phyloP scores from a whole-genome alignment of 2,797 vertebrate species.

The Phoebastria nigripes region DNA sequence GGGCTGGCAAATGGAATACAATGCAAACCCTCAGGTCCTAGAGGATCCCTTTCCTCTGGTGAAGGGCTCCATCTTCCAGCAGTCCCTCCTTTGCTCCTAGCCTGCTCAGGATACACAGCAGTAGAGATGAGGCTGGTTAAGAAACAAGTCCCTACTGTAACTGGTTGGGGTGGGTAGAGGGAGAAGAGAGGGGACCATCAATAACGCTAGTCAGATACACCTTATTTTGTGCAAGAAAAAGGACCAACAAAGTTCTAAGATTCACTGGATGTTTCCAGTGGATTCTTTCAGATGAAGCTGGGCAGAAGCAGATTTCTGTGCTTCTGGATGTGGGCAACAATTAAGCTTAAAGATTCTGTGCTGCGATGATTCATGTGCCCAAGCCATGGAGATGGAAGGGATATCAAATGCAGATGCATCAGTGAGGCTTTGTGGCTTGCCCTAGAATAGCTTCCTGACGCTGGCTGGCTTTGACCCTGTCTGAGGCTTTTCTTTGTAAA shows the following conservation, averaged over 20 bases:
- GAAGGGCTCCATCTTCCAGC: not conserved
- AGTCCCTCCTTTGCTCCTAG: not conserved
- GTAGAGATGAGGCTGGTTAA: not conserved
- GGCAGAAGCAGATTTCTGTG: not conserved
- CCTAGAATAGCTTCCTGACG: not conserved
- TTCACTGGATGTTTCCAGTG: not conserved
- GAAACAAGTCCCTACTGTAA: not conserved
- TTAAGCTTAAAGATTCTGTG: not conserved
- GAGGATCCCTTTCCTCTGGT: not conserved
- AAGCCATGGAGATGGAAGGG: not conserved
- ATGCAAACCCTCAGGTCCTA: not conserved
- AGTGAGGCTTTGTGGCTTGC: not conserved
- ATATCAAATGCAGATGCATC: not conserved
- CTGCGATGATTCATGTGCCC: not conserved
- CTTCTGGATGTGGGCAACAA: not conserved
- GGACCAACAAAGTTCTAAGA: not conserved
- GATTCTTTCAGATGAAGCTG: not conserved
- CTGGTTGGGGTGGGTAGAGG: not conserved
- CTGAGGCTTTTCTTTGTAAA: not conserved
- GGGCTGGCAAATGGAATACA: not conserved
- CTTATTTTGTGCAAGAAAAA: not conserved
- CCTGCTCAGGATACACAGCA: not conserved
- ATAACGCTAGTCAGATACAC: not conserved
- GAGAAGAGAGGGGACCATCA: not conserved
- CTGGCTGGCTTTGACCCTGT: not conserved